A percentile compares a stretch with the other conserved stretches of the same genome.
Conservation (phyloP, 2,888 invertebrate genomes). For the Dastarcus helophoroides region DNA sequence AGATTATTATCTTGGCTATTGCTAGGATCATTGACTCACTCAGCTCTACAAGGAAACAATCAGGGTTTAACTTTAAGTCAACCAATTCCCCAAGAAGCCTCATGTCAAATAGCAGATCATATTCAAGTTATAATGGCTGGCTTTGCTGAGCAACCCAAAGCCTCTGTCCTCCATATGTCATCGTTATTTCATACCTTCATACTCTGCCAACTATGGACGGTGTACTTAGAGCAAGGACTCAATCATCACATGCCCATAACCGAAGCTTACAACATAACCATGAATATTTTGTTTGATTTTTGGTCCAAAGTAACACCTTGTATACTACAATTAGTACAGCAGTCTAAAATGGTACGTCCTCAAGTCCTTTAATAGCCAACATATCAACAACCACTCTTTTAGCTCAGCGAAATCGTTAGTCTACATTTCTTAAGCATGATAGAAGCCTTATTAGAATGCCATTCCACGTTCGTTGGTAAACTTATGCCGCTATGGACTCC, state of each 20-base stretch:
- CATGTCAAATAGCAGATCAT: slow-evolving; percentile 94
- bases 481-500: slow-evolving; percentile 93
- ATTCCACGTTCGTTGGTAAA: slow-evolving; percentile 84
- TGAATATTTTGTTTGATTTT: slow-evolving; percentile 87
- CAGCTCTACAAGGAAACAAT: slow-evolving; percentile 50
- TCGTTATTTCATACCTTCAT: slow-evolving; percentile 96
- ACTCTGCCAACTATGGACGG: slow-evolving; percentile 91
- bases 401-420: slow-evolving; percentile 97
- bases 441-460: slow-evolving; percentile 90
- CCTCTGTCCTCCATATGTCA: slow-evolving; percentile 88
- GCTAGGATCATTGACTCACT: slow-evolving; percentile 87
- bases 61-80: slow-evolving; percentile 46
- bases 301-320: slow-evolving; percentile 98
- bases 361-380: slow-evolving; percentile 4
- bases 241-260: slow-evolving; percentile 51
- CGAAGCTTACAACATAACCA: slow-evolving; percentile 61
- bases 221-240: slow-evolving; percentile 88
- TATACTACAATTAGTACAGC: slow-evolving; percentile 81
- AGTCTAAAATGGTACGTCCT: slow-evolving; percentile 72
- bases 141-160: slow-evolving; percentile 91
- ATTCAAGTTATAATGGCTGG: slow-evolving; percentile 93
- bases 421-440: slow-evolving; percentile 89
- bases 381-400: slow-evolving; percentile 17
- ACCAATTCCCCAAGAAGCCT: slow-evolving; percentile 92
- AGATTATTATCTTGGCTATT: slow-evolving; percentile 91